phyloP scores from a whole-genome alignment of 2,797 vertebrate genomes.

The Pseudocheirus occidentalis region DNA sequence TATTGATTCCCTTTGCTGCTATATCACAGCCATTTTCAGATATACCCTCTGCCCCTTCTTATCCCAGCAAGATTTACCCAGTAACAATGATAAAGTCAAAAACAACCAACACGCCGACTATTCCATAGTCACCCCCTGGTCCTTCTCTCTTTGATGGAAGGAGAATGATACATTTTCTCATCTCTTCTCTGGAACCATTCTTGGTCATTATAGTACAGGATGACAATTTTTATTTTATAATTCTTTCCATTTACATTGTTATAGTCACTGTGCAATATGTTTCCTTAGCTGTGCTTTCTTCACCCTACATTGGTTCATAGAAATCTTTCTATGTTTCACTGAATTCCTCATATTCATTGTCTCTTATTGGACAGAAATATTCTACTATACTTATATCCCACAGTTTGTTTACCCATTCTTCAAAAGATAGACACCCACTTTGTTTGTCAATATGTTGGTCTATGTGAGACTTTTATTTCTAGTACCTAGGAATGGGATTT shows the following conservation, averaged over 20 bases:
- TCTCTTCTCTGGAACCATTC: background rate
- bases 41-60: background rate
- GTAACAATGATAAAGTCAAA: background rate
- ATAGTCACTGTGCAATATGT: background rate
- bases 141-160: background rate
- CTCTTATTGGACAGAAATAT: background rate
- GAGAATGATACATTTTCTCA: background rate
- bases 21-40: background rate
- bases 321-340: background rate
- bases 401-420: background rate
- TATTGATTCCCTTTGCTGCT: background rate
- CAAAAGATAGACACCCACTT: background rate
- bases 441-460: background rate
- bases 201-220: background rate
- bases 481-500: background rate
- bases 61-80: background rate
- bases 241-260: background rate
- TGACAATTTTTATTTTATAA: background rate
- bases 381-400: background rate
- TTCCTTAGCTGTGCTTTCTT: background rate
- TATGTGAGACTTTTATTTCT: background rate
- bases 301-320: background rate
- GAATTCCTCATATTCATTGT: background rate
- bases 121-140: background rate
- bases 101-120: background rate